Conservation (phyloP, 2,888 invertebrate species). For the Steinernema hermaphroditum region DNA sequence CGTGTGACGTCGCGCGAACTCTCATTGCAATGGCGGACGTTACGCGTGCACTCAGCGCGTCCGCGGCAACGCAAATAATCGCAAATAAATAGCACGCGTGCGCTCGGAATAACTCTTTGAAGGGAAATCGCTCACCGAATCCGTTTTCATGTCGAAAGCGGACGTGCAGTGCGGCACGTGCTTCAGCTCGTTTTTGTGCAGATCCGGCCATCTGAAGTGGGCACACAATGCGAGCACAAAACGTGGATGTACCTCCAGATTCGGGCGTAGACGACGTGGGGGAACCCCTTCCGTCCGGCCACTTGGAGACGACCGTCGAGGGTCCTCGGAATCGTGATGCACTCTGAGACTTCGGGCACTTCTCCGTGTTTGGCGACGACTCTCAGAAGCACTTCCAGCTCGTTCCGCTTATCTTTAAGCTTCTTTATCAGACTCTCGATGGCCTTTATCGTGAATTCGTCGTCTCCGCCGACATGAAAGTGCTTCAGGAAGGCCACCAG, state of each 20-base stretch:
- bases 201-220: conserved; percentile 98
- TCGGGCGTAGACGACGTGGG: conserved; percentile 96
- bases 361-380: conserved; percentile 95
- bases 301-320: conserved; percentile 86
- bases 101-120: no score
- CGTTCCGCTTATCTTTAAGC: conserved; percentile 84
- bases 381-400: conserved; percentile 92
- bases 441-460: conserved; percentile 51
- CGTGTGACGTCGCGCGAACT: no score
- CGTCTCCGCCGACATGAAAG: conserved; percentile 34
- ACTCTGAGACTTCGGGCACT: conserved; percentile 88
- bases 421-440: conserved; percentile 65
- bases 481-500: conserved; percentile 21
- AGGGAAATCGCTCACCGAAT: conserved; percentile 73
- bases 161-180: conserved; percentile 90
- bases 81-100: no score
- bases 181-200: conserved; percentile 98
- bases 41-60: no score
- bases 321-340: conserved; percentile 97
- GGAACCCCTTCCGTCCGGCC: conserved; percentile 97
- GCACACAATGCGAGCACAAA: no score
- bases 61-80: no score
- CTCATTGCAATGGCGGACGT: no score
- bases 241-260: conserved; percentile 85
- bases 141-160: conserved; percentile 97